These are phyloP conservation scores for Podargus strigoides DNA, from an alignment of 2,797 vertebrate species.

Conservation along the genomic window DNA sequence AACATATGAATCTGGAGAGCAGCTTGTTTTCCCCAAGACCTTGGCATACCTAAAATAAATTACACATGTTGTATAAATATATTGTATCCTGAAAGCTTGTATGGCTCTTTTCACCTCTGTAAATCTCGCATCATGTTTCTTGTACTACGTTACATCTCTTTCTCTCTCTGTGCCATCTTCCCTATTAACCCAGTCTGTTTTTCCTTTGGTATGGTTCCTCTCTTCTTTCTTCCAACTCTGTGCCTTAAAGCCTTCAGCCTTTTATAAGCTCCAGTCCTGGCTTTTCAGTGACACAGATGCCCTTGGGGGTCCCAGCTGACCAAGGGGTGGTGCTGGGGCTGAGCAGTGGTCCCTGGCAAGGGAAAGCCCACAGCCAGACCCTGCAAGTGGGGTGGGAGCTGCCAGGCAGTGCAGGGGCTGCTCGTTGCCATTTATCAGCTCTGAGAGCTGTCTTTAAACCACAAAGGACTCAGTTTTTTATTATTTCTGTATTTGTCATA, in stretches of 20 bases:
- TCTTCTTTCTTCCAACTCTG: background rate
- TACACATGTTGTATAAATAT: background rate
- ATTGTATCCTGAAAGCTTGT: background rate
- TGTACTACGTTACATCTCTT: background rate
- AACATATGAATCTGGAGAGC: background rate
- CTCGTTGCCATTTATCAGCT: too few relatives aligned
- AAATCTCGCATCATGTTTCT: background rate
- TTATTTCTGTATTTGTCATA: background rate
- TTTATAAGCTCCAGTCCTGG: background rate
- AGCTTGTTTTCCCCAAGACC: background rate
- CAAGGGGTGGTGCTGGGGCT: too few relatives aligned
- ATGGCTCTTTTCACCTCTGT: background rate
- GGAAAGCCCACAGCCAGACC: too few relatives aligned
- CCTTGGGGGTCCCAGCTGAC: background rate
- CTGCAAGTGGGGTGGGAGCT: too few relatives aligned
- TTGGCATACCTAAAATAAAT: background rate
- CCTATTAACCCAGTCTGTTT: background rate
- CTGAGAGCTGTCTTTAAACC: background rate
- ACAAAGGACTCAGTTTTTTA: background rate
- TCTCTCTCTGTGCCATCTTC: background rate
- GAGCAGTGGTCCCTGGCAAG: background rate
- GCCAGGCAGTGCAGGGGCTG: accelerated
- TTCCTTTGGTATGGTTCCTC: accelerated
- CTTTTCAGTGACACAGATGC: accelerated
- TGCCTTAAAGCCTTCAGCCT: background rate